These are phyloP conservation scores for Fregetta grallaria DNA, from an alignment of 2,113 vertebrate genomes.

Conservation along the genomic window DNA sequence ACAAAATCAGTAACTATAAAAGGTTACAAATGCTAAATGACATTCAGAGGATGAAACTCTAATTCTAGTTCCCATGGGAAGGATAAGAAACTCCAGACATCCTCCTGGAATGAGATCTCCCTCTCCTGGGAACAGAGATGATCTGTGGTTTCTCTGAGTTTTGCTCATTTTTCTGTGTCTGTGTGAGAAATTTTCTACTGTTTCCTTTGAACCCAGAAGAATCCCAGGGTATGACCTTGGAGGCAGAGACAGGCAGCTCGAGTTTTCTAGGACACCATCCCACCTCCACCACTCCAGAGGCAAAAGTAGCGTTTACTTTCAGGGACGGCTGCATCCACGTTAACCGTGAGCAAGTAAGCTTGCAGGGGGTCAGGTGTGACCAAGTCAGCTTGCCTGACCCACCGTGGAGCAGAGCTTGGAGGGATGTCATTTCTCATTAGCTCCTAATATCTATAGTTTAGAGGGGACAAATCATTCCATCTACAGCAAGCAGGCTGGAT, in stretches of 20 bases:
- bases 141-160: slow-evolving; percentile 6
- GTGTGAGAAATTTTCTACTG: not conserved
- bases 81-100: not conserved
- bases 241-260: not conserved
- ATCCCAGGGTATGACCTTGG: not conserved
- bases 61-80: not conserved
- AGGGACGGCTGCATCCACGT: not conserved
- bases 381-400: not conserved
- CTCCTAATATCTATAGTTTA: not conserved
- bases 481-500: not conserved
- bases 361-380: not conserved
- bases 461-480: not conserved
- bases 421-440: not conserved
- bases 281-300: not conserved
- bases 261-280: not conserved
- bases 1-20: not conserved
- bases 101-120: not conserved
- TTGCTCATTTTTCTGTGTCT: not conserved
- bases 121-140: not conserved
- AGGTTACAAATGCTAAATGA: not conserved
- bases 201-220: not conserved
- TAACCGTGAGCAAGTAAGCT: not conserved
- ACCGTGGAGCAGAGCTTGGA: not conserved
- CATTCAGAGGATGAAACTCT: not conserved
- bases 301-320: not conserved